These are phyloP conservation scores for Montifringilla adamsi DNA, from an alignment of 2,113 vertebrate species.

Conservation along the genomic window DNA sequence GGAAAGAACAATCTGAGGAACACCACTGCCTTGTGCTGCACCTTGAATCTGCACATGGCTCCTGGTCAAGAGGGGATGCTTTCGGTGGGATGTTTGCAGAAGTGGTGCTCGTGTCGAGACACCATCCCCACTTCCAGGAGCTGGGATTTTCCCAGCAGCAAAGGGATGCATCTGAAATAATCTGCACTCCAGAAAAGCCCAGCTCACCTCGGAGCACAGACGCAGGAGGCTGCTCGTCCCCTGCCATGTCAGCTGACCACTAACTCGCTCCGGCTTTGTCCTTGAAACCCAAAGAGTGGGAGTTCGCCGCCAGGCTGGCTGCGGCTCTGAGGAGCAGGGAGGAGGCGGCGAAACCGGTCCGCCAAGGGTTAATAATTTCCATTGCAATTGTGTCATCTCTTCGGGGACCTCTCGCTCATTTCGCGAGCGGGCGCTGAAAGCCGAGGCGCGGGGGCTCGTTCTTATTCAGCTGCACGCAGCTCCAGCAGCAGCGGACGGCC, in stretches of 20 bases:
- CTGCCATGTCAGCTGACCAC: background rate
- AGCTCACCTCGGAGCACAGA: background rate
- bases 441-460: constrained; percentile 51
- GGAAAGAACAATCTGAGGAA: background rate
- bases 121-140: background rate
- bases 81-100: background rate
- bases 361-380: constrained; percentile 67
- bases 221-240: background rate
- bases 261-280: background rate
- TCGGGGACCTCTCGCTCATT: constrained; percentile 73
- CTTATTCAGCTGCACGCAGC: constrained; percentile 61
- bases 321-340: background rate
- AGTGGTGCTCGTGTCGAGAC: background rate
- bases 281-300: constrained; percentile 15
- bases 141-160: background rate
- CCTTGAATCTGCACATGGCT: background rate
- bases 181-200: background rate
- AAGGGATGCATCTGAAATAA: background rate
- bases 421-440: constrained; percentile 58
- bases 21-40: background rate
- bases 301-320: background rate
- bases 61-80: background rate
- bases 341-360: background rate
- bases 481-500: constrained; percentile 27
- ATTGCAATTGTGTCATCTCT: constrained; percentile 76